Percentiles rank a stretch among this genome's conserved stretches.
Evolutionary conservation across 1,140 invertebrate genomes (phyloP).

Genomic region (Melitaea cinxia): DNA sequence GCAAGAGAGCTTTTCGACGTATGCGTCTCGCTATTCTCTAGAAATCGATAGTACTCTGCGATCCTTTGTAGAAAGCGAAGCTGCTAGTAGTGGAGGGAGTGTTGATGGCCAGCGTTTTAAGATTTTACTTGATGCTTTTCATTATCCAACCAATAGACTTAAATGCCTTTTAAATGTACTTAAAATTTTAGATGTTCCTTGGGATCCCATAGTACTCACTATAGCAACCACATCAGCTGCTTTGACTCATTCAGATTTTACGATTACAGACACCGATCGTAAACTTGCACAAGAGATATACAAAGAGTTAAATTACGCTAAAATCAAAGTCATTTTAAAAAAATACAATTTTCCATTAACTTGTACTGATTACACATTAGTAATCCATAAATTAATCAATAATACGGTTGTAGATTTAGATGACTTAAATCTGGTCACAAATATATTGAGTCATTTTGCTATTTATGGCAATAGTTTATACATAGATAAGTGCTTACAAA

Average conservation of each 20-base stretch:
- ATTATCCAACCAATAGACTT: slow-evolving; percentile 58
- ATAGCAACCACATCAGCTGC: slow-evolving; percentile 59
- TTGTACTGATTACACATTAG: slow-evolving; percentile 64
- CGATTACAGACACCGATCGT: slow-evolving; percentile 59
- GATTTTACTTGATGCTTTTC: slow-evolving; percentile 64
- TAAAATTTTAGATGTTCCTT: slow-evolving; percentile 71
- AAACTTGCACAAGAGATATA: slow-evolving; percentile 64
- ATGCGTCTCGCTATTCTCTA: slow-evolving; percentile 63
- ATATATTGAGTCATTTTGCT: slow-evolving; percentile 46
- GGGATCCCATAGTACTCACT: slow-evolving; percentile 62
- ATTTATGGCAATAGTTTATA: slow-evolving; percentile 63
- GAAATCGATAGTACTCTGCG: slow-evolving; percentile 67
- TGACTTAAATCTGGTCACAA: slow-evolving; percentile 64
- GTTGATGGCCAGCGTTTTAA: slow-evolving; percentile 63
- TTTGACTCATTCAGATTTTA: slow-evolving; percentile 61
- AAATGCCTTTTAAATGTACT: slow-evolving; percentile 70
- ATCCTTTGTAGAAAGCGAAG: slow-evolving; percentile 69
- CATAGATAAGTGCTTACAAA: slow-evolving; percentile 64
- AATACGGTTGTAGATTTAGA: slow-evolving; percentile 54
- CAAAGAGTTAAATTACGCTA: slow-evolving; percentile 70
- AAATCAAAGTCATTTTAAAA: slow-evolving; percentile 72
- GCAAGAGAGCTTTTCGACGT: slow-evolving; percentile 60
- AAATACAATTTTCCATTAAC: slow-evolving; percentile 72
- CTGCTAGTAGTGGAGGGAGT: slow-evolving; percentile 63
- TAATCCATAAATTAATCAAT: slow-evolving; percentile 69